A percentile compares a stretch with the other conserved stretches of the same genome.
phyloP scores from a whole-genome alignment of 2,888 invertebrate genomes.

The Petrolisthes cinctipes region DNA sequence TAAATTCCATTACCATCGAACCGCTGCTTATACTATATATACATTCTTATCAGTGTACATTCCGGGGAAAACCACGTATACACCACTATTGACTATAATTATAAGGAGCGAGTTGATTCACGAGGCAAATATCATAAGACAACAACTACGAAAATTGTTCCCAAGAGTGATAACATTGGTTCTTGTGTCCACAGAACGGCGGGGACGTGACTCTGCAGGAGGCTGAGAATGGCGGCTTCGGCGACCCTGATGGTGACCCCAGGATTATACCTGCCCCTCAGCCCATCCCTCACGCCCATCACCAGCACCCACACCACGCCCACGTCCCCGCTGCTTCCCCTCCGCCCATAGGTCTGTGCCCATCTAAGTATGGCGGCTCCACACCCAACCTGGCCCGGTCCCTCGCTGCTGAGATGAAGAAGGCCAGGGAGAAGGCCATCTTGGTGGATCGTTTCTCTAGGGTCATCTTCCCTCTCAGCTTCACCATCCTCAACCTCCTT shows the following conservation, averaged over 20 bases:
- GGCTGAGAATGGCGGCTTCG: constrained; percentile 41
- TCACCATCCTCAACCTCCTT: constrained; percentile 58
- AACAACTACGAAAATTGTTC: too few species aligned
- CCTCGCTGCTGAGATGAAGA: constrained; percentile 49
- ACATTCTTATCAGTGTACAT: too few species aligned
- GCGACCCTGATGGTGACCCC: constrained; percentile 27
- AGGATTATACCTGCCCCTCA: constrained; percentile 24
- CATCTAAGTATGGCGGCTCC: constrained; percentile 32
- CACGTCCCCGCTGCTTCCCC: constrained; percentile 1
- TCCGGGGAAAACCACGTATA: too few species aligned
- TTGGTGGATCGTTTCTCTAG: constrained; percentile 58
- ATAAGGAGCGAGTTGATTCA: too few species aligned
- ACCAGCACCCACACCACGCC: constrained; percentile 40
- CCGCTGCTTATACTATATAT: too few species aligned
- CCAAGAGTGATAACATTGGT: not conserved
- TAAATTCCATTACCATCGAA: too few species aligned
- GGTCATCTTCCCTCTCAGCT: constrained; percentile 52
- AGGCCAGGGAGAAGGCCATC: constrained; percentile 61
- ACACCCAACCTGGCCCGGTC: constrained; percentile 41
- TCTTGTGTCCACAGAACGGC: constrained; percentile 15
- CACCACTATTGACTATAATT: too few species aligned
- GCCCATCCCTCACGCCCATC: not conserved
- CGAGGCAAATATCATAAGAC: too few species aligned
- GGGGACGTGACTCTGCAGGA: constrained; percentile 41
- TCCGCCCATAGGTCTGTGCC: constrained; percentile 6